phyloP scores from a whole-genome alignment of 30 jellyfish, hydroid and myxozoan species.

The Cassiopea andromeda region DNA sequence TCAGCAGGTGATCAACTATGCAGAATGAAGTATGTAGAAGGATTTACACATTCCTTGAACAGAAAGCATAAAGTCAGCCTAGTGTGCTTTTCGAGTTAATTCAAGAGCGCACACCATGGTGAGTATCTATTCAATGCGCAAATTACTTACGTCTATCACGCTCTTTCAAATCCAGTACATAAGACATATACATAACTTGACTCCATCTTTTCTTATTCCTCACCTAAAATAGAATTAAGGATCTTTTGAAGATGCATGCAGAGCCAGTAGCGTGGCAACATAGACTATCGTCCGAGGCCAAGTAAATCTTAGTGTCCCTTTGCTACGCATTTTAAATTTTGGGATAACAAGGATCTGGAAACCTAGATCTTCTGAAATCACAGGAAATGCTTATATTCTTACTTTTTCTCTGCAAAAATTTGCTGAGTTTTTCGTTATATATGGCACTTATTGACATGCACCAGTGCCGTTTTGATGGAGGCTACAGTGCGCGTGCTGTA shows the following conservation, averaged over 20 bases:
- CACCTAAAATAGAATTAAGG: slow-evolving; percentile 52
- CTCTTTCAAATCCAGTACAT: slow-evolving; percentile 80
- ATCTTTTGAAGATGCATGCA: not conserved
- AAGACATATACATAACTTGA: slow-evolving; percentile 97
- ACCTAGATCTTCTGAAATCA: not conserved
- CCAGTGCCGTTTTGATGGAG: no score
- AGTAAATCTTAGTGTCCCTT: not conserved
- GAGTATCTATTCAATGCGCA: not conserved
- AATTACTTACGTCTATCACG: slow-evolving; percentile 25
- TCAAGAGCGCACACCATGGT: not conserved
- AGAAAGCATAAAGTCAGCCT: not conserved
- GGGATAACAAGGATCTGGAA: not conserved
- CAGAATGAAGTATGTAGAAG: not conserved
- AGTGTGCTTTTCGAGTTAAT: not conserved
- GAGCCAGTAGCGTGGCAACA: not conserved
- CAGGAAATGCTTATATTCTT: not conserved
- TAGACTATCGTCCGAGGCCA: not conserved
- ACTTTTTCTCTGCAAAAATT: not conserved
- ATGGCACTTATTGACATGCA: no score
- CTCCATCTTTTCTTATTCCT: slow-evolving; percentile 95
- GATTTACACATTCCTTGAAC: not conserved
- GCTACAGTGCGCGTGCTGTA: no score
- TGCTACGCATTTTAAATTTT: not conserved
- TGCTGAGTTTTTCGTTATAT: not conserved
- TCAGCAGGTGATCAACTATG: not conserved